Conservation (phyloP, 2,113 vertebrate genomes). For the Cyanistes caeruleus region DNA sequence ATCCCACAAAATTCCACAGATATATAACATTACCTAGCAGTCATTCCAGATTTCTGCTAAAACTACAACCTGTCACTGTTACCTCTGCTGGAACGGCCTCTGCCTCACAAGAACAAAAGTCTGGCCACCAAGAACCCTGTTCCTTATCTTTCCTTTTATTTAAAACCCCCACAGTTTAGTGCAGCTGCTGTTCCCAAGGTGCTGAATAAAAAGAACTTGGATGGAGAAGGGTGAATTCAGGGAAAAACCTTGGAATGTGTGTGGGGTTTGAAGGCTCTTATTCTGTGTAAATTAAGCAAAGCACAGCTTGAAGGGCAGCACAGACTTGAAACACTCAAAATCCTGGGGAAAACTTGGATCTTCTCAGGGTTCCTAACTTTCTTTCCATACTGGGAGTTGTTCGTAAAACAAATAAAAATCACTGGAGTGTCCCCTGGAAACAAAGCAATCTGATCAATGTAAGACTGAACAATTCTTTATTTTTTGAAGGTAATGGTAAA, state of each 20-base stretch:
- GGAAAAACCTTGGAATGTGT: neutral
- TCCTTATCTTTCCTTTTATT: neutral
- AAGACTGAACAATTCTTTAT: neutral
- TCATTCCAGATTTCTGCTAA: neutral
- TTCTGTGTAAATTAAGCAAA: neutral
- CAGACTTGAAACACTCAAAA: neutral
- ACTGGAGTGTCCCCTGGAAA: neutral
- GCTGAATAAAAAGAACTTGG: neutral
- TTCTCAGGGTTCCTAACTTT: neutral
- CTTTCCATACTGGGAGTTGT: neutral
- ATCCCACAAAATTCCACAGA: neutral
- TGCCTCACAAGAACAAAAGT: neutral
- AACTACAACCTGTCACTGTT: neutral
- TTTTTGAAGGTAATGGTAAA: neutral
- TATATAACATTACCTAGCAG: neutral
- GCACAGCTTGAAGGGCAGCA: neutral
- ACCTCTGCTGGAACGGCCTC: neutral
- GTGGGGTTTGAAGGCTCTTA: neutral
- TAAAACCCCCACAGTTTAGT: rapidly evolving
- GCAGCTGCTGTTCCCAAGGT: neutral
- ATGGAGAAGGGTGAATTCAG: neutral
- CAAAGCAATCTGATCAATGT: neutral
- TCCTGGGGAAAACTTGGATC: neutral
- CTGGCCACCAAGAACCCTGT: neutral
- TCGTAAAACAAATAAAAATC: neutral